A percentile compares a stretch with the other conserved stretches of the same genome.
Evolutionary conservation across 2,113 vertebrate species (phyloP).

Genomic region (Microcebus ravelobensis): DNA sequence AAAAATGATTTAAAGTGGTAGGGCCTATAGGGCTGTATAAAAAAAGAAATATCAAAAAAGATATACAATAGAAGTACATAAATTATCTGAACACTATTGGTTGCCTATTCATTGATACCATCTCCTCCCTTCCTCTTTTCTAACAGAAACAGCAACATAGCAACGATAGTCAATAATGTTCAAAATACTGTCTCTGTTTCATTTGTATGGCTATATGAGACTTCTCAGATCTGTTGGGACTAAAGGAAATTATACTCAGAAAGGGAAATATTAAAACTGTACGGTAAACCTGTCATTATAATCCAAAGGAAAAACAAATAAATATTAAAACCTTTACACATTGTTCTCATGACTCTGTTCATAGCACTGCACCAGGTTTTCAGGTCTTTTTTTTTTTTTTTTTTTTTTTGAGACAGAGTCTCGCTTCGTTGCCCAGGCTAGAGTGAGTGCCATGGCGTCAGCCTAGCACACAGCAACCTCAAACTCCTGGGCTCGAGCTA

Average conservation of each 20-base stretch:
- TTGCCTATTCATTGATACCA: background rate
- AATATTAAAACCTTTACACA: background rate
- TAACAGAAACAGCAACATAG: background rate
- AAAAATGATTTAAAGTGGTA: background rate
- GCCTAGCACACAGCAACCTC: too few relatives aligned
- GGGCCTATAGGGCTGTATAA: background rate
- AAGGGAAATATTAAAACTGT: slow-evolving; percentile 15
- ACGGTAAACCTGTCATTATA: background rate
- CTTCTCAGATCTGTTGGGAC: background rate
- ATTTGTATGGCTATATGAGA: background rate
- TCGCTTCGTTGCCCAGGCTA: too few relatives aligned
- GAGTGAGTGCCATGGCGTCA: too few relatives aligned
- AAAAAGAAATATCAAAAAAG: background rate
- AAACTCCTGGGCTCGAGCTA: too few relatives aligned
- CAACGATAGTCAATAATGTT: background rate
- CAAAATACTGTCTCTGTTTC: background rate
- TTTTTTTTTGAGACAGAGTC: too few relatives aligned
- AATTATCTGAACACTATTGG: background rate
- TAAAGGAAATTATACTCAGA: background rate
- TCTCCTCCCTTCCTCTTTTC: background rate
- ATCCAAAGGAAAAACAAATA: background rate
- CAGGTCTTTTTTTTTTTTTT: too few relatives aligned
- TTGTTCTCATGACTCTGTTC: background rate
- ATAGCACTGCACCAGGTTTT: background rate
- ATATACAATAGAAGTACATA: background rate